Evolutionary conservation across 1,140 invertebrate species (phyloP).

Genomic region (Drosophila fuyamai): DNA sequence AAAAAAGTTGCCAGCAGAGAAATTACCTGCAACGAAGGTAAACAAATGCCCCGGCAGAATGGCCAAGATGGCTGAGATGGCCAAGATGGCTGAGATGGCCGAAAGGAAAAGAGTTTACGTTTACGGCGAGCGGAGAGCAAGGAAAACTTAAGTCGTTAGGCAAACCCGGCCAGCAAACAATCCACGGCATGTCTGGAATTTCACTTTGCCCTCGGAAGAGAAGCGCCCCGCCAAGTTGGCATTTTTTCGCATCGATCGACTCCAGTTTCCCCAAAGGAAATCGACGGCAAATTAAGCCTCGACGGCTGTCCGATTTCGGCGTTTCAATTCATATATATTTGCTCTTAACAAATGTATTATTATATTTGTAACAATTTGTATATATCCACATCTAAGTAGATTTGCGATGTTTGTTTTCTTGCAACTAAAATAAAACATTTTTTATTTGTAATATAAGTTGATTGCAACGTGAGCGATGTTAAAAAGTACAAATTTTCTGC

Average conservation of each 20-base stretch:
- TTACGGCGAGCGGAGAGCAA: background rate
- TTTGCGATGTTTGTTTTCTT: too few relatives aligned
- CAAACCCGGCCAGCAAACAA: slow-evolving; percentile 41
- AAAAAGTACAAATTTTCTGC: too few relatives aligned
- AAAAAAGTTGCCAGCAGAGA: slow-evolving; percentile 28
- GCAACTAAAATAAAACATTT: too few relatives aligned
- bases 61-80: slow-evolving; percentile 2
- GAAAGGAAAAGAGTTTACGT: slow-evolving; percentile 34
- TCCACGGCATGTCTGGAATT: slow-evolving; percentile 44
- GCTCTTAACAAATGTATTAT: too few relatives aligned
- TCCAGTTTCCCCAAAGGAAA: background rate
- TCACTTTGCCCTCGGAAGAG: slow-evolving; percentile 41
- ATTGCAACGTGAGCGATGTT: too few relatives aligned
- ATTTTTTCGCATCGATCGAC: slow-evolving; percentile 32
- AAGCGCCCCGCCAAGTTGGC: slow-evolving; percentile 23
- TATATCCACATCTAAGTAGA: too few relatives aligned
- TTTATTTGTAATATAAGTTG: too few relatives aligned
- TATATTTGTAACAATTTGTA: too few relatives aligned
- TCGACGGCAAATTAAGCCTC: slow-evolving; percentile 13
- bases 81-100: background rate
- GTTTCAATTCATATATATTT: background rate
- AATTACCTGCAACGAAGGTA: slow-evolving; percentile 52
- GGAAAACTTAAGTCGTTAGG: slow-evolving; percentile 47
- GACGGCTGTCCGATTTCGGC: background rate
- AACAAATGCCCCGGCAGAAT: slow-evolving; percentile 42